Evolutionary conservation across 2,888 invertebrate genomes (phyloP).

Genomic region (Argyresthia goedartella): DNA sequence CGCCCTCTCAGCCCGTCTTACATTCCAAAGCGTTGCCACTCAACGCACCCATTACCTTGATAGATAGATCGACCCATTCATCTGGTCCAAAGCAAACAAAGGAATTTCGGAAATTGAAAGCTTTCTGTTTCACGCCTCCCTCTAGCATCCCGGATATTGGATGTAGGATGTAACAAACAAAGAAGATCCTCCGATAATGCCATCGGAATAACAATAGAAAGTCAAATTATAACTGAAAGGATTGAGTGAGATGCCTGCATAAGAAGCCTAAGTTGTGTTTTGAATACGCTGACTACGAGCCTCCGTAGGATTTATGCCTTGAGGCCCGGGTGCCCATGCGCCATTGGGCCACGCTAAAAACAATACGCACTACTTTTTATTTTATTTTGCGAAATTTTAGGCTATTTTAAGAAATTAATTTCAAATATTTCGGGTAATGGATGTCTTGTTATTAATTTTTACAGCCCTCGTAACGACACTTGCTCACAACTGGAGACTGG

Average conservation of each 20-base stretch:
- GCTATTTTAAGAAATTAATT: too few species aligned
- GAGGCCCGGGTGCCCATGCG: too few species aligned
- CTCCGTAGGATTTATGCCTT: too few species aligned
- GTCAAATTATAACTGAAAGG: neutral
- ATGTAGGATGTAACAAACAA: neutral
- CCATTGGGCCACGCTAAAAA: too few species aligned
- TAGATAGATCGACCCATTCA: constrained; percentile 36
- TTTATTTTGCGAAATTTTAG: too few species aligned
- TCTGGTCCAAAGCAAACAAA: constrained; percentile 33
- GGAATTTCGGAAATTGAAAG: constrained; percentile 16
- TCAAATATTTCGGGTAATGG: too few species aligned
- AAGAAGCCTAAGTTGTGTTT: neutral
- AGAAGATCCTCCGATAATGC: neutral
- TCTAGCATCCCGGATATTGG: neutral
- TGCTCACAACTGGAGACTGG: too few species aligned
- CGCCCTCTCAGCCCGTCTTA: neutral
- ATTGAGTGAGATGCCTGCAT: neutral
- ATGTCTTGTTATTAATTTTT: too few species aligned
- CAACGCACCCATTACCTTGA: constrained; percentile 21
- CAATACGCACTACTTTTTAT: too few species aligned
- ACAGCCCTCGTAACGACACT: too few species aligned
- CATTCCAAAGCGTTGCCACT: neutral
- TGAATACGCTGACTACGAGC: too few species aligned
- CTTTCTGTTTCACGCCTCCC: constrained; percentile 8
- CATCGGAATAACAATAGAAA: neutral